Evolutionary conservation across 2,113 vertebrate species (phyloP), one percentile per base, ranked within the genome.

Genomic region (Zootoca vivipara): DNA sequence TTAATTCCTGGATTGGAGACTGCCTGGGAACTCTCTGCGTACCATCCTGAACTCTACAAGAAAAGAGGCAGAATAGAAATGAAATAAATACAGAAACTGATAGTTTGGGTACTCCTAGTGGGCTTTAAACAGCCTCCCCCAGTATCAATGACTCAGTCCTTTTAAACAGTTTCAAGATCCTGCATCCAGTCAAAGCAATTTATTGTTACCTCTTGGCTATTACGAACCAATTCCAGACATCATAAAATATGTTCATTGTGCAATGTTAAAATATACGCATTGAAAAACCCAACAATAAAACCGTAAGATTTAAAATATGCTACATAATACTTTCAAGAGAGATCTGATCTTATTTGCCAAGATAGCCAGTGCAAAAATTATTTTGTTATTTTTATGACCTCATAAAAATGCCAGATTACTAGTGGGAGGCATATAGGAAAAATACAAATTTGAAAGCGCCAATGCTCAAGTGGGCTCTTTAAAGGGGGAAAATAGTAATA

Each of bases 211-310:
- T 78, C 74, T 86, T 78, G 38, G 85, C 85, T 78, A 78, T 86
- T 78, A 65, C 62, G 67, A 33, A 78, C 58, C 85, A 65, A 67
- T 86, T 65, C 18, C 74, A 86, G 85, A 67, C 38, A 67, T 64
- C 85, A 78, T 86, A 86, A 86, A 86, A 86, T 65, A 86, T n/a
- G 28, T 78, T 86, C 58, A 67, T 3, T 86, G 74, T 30, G 46
- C 85, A 78, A 86, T 86, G 75, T 78, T 86, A 86, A 86, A 86
- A 86, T 86, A 86, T 67, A 78, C 56, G 52, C 85, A 67, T 28
- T 77, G 58, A 65, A 67, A 85, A 78, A 78, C 24, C 62, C 58
- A 78, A 86, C 85, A 86, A 86, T 86, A 86, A 86, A 86, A 67
- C 22, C 26, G 15, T 46, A 78, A 78, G 74, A 86, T 86, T 78